Evolutionary conservation across 2,113 vertebrate genomes (phyloP).

Genomic region (Baryphthengus martii): DNA sequence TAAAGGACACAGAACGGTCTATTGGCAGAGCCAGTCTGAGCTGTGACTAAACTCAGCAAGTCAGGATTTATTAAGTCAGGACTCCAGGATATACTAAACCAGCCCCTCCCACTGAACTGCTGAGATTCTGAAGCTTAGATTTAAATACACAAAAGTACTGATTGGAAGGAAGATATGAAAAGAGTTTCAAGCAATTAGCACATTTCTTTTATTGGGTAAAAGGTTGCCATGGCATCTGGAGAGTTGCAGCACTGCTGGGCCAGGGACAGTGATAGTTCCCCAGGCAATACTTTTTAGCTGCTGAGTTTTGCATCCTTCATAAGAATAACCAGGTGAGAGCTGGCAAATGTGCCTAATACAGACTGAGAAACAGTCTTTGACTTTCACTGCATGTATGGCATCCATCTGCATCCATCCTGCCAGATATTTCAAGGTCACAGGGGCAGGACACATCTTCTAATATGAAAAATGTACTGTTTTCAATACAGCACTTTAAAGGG

Average conservation of each 20-base stretch:
- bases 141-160: not conserved
- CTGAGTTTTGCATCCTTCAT: not conserved
- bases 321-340: not conserved
- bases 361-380: not conserved
- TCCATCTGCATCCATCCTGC: not conserved
- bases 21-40: not conserved
- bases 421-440: not conserved
- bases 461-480: not conserved
- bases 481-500: not conserved
- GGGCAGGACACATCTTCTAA: not conserved
- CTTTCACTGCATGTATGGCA: not conserved
- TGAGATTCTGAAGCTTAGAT: not conserved
- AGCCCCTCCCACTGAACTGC: not conserved
- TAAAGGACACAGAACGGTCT: not conserved
- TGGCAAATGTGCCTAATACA: not conserved
- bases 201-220: not conserved
- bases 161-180: not conserved
- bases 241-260: not conserved
- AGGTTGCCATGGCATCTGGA: not conserved
- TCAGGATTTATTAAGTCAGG: not conserved
- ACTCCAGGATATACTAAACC: not conserved
- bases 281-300: not conserved
- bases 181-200: not conserved
- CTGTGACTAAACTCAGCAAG: not conserved
- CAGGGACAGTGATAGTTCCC: not conserved